Evolutionary conservation across 2,888 invertebrate species (phyloP), one percentile per base, ranked within the genome.

Genomic region (Drosophila yooni): DNA sequence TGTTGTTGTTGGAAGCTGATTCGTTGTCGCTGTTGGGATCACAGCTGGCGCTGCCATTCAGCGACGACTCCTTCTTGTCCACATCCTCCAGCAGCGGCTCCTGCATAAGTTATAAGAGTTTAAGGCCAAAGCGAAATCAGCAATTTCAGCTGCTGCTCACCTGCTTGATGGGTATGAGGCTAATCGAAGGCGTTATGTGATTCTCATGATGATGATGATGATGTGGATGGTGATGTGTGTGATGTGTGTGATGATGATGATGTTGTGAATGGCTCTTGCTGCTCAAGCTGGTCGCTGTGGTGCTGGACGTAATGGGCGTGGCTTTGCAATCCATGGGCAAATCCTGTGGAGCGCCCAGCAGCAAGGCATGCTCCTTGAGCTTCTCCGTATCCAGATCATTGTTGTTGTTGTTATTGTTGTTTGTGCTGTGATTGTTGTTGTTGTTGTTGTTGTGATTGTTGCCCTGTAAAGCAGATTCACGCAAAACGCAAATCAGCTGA

Each of bases 121-220:
- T 33, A 33, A 33, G 0, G 11, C 33, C 33, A 33, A 33, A 33
- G 10, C 15, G 18, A 15, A 1, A 11, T 29, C 18, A 57, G 7
- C 13, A 2, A 8, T 48, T 4, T 46, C 13, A 15, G 11, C 2
- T 18, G 18, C 29, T 56, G 81, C 86, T 91, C 91, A 95, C 95
- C 94, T 96, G 96, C 93, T 97, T 97, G 81, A 97, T 97, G 70
- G 97, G 97, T 94, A 97, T 97, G 63, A 97, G 94, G 48, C 97
- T 97, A 88, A 97, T 97, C 78, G 97, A 97, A 29, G 97, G 97
- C 85, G 97, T 97, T 91, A 97, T 97, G 84, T 94, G 94, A 76
- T 93, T 92, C 72, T 93, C 93, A 65, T 91, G 90, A 79, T 92
- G 92, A 67, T 91, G 92, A 72, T 89, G 91, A 33, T 90, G 90